Percentiles rank a stretch among this genome's conserved stretches.
phyloP scores from a whole-genome alignment of 2,888 invertebrate genomes.

The Drosophila stalkeri region DNA sequence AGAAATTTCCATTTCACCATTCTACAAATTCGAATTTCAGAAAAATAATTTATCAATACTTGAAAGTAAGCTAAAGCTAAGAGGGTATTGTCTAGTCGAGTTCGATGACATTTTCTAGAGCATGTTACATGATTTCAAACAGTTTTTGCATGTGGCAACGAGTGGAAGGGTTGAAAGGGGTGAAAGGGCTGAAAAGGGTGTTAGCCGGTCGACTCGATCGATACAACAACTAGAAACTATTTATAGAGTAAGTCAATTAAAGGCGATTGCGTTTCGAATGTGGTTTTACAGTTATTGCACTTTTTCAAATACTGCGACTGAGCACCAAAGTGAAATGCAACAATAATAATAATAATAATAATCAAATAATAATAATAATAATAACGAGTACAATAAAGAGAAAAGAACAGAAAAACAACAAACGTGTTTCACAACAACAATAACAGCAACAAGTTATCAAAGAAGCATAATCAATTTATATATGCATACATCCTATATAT shows the following conservation, averaged over 20 bases:
- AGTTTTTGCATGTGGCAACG: neutral
- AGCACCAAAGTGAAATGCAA: conserved; percentile 43
- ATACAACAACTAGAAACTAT: neutral
- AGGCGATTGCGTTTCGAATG: conserved; percentile 1
- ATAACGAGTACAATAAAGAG: conserved; percentile 27
- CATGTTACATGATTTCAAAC: neutral
- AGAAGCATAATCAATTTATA: neutral
- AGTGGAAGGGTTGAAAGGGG: neutral
- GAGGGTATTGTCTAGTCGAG: neutral
- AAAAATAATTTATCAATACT: too few relatives aligned
- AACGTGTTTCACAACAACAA: conserved; percentile 12
- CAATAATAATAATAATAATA: conserved; percentile 31
- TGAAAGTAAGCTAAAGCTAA: too few relatives aligned
- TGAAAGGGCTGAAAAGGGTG: neutral
- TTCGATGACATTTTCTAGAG: neutral
- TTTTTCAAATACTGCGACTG: conserved; percentile 28
- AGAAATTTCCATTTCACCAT: too few relatives aligned
- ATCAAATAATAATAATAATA: neutral
- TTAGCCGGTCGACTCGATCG: conserved; percentile 1
- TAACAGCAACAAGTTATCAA: conserved; percentile 10
- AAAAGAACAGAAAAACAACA: neutral
- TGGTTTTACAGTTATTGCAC: conserved; percentile 12
- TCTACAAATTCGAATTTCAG: too few relatives aligned
- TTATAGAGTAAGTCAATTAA: conserved; percentile 4
- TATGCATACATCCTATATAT: neutral